Conservation (phyloP, 2,113 vertebrate species). For the Catharus bicknelli region DNA sequence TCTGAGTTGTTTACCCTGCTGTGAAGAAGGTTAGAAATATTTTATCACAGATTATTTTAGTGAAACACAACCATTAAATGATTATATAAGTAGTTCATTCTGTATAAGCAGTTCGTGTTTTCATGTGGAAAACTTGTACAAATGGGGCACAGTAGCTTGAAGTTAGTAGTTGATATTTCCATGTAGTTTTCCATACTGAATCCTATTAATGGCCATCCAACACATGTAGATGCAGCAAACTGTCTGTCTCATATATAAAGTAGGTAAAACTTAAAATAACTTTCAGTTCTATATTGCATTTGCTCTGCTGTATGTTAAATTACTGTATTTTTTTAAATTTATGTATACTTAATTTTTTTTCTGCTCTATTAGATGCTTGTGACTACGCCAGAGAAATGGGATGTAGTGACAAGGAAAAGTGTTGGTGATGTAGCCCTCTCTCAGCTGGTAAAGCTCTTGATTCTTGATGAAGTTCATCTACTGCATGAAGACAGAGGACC, state of each 20-base stretch:
- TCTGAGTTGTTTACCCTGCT: neutral
- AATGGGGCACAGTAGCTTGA: neutral
- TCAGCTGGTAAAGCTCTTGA: slow-evolving; percentile 93
- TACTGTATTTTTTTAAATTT: neutral
- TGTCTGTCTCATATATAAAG: neutral
- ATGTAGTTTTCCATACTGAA: neutral
- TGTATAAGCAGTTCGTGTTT: neutral
- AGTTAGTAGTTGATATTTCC: neutral
- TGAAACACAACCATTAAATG: neutral
- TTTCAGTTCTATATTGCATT: neutral
- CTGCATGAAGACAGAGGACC: slow-evolving; percentile 96
- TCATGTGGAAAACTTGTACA: neutral
- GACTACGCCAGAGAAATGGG: slow-evolving; percentile 98
- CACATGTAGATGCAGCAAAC: neutral
- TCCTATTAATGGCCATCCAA: neutral
- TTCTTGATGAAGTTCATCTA: slow-evolving; percentile 96
- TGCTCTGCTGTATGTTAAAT: neutral
- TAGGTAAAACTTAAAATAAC: neutral
- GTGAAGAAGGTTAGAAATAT: neutral
- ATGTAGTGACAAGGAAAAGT: slow-evolving; percentile 97
- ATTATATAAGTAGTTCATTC: neutral
- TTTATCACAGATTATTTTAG: neutral
- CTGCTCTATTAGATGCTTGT: slow-evolving; percentile 87
- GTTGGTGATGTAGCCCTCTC: slow-evolving; percentile 95
- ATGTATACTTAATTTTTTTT: neutral